Percentiles rank a stretch among this genome's conserved stretches.
phyloP scores from a whole-genome alignment of 2,113 vertebrate genomes.

The Henicopernis longicauda region DNA sequence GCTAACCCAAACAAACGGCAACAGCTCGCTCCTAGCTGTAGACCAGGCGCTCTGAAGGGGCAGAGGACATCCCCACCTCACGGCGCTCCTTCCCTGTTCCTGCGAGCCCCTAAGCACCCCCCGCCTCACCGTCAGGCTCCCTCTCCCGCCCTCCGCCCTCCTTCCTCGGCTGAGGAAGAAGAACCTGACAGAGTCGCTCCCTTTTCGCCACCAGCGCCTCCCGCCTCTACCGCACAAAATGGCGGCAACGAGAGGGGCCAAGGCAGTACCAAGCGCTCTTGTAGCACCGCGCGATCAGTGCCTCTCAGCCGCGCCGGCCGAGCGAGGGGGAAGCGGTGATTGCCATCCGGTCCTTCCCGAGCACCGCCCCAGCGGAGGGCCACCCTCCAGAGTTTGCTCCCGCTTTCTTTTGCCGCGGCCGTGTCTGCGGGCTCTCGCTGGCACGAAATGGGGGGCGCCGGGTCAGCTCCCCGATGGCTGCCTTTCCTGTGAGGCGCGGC shows the following conservation, averaged over 20 bases:
- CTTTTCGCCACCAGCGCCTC: neutral
- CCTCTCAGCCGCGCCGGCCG: neutral
- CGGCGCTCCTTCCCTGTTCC: neutral
- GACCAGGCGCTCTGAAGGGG: accelerated
- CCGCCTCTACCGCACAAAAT: neutral
- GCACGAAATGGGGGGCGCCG: neutral
- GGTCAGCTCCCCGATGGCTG: accelerated
- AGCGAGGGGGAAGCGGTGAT: neutral
- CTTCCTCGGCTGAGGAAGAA: no score
- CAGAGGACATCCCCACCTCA: accelerated
- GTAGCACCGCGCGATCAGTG: no score
- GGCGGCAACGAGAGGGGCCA: neutral
- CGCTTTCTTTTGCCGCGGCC: accelerated
- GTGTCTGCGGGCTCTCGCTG: neutral
- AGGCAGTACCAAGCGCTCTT: accelerated
- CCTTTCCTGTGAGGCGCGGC: neutral
- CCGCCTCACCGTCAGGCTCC: accelerated
- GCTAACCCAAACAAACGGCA: neutral
- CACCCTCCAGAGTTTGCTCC: neutral
- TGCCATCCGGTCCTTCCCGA: accelerated
- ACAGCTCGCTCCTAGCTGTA: accelerated
- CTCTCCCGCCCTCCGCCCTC: neutral
- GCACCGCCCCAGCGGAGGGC: neutral
- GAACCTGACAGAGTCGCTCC: accelerated
- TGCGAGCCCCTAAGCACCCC: neutral